Evolutionary conservation across 2,797 vertebrate species (phyloP), one percentile per base, ranked within the genome.

Genomic region (Betta splendens): DNA sequence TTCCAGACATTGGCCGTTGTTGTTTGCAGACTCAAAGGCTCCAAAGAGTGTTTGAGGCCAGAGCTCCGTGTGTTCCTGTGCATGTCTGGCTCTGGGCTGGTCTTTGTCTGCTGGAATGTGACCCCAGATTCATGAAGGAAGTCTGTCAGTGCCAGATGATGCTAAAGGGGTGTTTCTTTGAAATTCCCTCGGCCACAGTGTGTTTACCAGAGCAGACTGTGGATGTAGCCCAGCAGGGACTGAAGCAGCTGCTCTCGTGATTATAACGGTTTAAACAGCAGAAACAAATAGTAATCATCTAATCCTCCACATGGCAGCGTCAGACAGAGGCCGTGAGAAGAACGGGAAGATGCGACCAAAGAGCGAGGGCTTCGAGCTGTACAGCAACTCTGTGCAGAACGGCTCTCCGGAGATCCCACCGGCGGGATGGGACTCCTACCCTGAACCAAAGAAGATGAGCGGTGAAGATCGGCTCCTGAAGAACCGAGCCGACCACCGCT

Each of bases 351-450:
- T 94, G 59, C 94, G 98, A 82, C 98, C 98, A 75, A 99, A 99
- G 93, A 99, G 98, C 29, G 98, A 99, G 86, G 98, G 98, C 35
- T 98, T 99, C 29, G 98, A 98, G 89, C 89, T 99, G 62, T 99
- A 98, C 56, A 95, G 94, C 69, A 98, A 84, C 87, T 93, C 95
- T 0, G 93, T 94, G 53, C 95, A 94, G 76, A 99, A 96, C 48
- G 97, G 96, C 47, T 97, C 96, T 2, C 95, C 96, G 0, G 96
- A 98, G 90, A 97, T 94, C 69, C 96, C 98, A 1, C 95, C 93
- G 87, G 88, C 92, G 8, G 88, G 93, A 0, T 98, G 96, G 96
- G 94, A 95, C 0, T 91, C 94, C 26, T 97, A 95, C 85, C 94
- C 90, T 0, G 96, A 98, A 87, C 95, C 95, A 88, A 96, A 96